phyloP scores from a whole-genome alignment of 2,888 invertebrate species.

The Bibio marci region DNA sequence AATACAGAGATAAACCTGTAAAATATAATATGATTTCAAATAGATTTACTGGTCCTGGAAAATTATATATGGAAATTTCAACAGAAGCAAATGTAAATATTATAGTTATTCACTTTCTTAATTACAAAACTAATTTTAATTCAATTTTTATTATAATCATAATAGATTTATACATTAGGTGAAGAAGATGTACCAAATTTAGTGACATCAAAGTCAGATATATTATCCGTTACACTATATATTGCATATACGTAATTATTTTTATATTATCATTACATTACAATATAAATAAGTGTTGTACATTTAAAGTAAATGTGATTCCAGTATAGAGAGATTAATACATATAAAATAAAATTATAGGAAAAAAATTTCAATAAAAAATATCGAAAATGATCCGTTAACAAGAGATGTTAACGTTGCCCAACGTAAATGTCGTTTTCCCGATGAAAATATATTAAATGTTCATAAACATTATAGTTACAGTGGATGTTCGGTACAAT shows the following conservation, averaged over 20 bases:
- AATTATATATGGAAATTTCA: conserved; percentile 33
- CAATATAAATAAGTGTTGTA: not conserved
- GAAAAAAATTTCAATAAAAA: conserved; percentile 34
- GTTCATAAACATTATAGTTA: conserved; percentile 52
- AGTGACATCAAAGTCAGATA: conserved; percentile 44
- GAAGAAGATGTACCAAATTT: conserved; percentile 53
- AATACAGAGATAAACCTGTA: conserved; percentile 25
- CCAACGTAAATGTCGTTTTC: conserved; percentile 54
- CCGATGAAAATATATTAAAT: conserved; percentile 41
- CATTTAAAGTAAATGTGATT: not conserved
- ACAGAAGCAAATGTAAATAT: conserved; percentile 34
- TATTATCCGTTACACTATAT: conserved; percentile 38
- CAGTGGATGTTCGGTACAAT: conserved; percentile 53
- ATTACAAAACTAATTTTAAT: too few species aligned
- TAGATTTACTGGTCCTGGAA: conserved; percentile 42
- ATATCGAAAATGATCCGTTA: conserved; percentile 52
- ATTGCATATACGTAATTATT: conserved; percentile 32
- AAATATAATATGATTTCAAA: conserved; percentile 44
- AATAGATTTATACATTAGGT: conserved; percentile 44
- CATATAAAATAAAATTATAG: conserved; percentile 18
- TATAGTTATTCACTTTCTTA: too few species aligned
- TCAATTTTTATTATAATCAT: too few species aligned
- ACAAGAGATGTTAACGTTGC: conserved; percentile 39
- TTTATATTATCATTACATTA: not conserved
- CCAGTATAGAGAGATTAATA: too few species aligned